phyloP scores from a whole-genome alignment of 2,888 invertebrate genomes.

The Lysandra coridon region DNA sequence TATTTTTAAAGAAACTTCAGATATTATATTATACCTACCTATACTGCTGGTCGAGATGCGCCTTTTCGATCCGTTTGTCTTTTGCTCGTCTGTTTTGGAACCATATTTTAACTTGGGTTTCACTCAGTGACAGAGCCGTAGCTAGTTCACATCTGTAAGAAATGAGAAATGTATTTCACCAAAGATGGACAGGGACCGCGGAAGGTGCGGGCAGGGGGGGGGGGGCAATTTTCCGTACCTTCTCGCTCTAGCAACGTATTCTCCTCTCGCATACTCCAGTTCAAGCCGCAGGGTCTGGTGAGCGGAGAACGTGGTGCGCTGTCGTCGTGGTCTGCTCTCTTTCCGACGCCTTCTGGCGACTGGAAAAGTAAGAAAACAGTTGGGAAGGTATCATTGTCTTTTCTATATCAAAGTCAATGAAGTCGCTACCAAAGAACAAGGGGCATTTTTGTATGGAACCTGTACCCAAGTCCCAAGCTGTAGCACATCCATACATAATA shows the following conservation, averaged over 20 bases:
- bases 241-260: constrained; percentile 94
- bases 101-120: constrained; percentile 98
- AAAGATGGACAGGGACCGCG: no score
- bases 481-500: no score
- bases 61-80: constrained; percentile 97
- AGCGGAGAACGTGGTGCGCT: constrained; percentile 96
- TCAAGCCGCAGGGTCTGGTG: constrained; percentile 95
- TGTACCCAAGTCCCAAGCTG: no score
- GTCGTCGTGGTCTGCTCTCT: constrained; percentile 92
- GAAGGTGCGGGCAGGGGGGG: no score
- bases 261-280: constrained; percentile 93
- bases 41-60: constrained; percentile 96
- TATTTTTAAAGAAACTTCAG: no score
- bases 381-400: background rate
- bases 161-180: background rate
- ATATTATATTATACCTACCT: constrained; percentile 77
- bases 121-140: constrained; percentile 93
- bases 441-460: no score
- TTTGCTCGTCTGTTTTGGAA: constrained; percentile 98
- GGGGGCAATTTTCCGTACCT: constrained; percentile 76
- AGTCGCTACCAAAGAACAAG: no score
- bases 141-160: constrained; percentile 91
- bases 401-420: background rate
- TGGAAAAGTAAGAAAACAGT: constrained; percentile 54
- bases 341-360: constrained; percentile 92